phyloP scores from a whole-genome alignment of 2,113 vertebrate species.

The Excalfactoria chinensis region DNA sequence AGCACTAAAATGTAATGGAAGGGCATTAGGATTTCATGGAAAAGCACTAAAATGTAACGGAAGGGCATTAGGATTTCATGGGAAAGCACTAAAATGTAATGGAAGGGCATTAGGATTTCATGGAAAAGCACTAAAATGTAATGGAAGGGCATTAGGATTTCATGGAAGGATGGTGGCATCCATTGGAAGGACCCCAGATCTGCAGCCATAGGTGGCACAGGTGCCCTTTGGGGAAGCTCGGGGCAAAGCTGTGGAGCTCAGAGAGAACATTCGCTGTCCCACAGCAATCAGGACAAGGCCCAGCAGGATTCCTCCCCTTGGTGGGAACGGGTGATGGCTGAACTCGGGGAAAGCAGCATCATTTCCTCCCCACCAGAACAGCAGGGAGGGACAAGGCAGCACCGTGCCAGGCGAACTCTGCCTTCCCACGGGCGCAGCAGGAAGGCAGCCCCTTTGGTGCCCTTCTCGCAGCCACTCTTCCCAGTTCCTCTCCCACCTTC shows the following conservation, averaged over 20 bases:
- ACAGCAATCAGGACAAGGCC: not conserved
- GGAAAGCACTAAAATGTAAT: too few species aligned
- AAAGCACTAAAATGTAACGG: too few species aligned
- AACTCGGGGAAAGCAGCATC: not conserved
- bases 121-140: too few species aligned
- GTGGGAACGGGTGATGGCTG: not conserved
- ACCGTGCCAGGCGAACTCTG: not conserved
- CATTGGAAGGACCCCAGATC: not conserved
- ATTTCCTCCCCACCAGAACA: not conserved
- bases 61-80: too few species aligned
- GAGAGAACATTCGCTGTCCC: too few species aligned
- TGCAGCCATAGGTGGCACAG: not conserved
- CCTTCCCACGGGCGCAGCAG: not conserved
- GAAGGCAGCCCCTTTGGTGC: not conserved
- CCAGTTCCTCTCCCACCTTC: slow-evolving; percentile 44
- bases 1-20: too few species aligned
- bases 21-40: too few species aligned
- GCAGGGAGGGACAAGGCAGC: not conserved
- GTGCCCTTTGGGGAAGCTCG: not conserved
- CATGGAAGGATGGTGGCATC: too few species aligned
- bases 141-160: too few species aligned
- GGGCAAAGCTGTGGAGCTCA: not conserved
- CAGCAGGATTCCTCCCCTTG: not conserved
- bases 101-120: too few species aligned
- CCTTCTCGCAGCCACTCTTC: not conserved